These are phyloP conservation scores for Toxotes chatareus DNA, from an alignment of 2,113 vertebrate species.

Conservation along the genomic window DNA sequence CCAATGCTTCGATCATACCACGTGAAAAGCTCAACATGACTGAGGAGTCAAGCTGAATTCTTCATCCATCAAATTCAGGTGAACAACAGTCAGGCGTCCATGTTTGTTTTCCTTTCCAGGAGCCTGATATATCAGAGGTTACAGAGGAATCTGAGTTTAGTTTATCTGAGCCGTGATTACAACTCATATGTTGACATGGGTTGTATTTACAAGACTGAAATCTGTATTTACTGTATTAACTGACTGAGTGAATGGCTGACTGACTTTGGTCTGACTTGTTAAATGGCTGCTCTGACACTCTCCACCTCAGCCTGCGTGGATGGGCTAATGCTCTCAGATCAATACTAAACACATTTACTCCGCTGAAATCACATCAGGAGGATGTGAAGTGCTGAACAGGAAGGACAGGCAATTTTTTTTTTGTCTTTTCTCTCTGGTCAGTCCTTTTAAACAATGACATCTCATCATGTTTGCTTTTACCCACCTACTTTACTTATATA, in stretches of 20 bases:
- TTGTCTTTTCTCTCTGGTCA: neutral
- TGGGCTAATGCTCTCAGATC: constrained; percentile 45
- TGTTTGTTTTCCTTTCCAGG: neutral
- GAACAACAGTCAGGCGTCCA: neutral
- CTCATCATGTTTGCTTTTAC: neutral
- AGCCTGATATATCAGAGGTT: no score
- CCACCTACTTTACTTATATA: no score
- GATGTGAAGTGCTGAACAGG: neutral
- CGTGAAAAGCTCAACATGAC: no score
- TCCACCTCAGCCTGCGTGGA: neutral
- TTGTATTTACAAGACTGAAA: neutral
- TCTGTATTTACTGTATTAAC: neutral
- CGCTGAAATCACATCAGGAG: constrained; percentile 48
- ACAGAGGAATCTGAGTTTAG: no score
- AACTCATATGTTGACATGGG: no score
- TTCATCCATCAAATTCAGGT: no score
- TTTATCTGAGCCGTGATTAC: no score
- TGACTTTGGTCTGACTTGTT: constrained; percentile 34
- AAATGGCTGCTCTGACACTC: constrained; percentile 23
- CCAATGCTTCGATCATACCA: no score
- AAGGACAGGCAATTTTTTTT: neutral
- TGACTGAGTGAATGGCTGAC: neutral
- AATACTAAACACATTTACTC: constrained; percentile 54
- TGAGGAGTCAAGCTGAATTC: no score
- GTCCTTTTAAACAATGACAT: neutral